Conservation (phyloP, 1,140 invertebrate genomes). For the Agrilus planipennis region DNA sequence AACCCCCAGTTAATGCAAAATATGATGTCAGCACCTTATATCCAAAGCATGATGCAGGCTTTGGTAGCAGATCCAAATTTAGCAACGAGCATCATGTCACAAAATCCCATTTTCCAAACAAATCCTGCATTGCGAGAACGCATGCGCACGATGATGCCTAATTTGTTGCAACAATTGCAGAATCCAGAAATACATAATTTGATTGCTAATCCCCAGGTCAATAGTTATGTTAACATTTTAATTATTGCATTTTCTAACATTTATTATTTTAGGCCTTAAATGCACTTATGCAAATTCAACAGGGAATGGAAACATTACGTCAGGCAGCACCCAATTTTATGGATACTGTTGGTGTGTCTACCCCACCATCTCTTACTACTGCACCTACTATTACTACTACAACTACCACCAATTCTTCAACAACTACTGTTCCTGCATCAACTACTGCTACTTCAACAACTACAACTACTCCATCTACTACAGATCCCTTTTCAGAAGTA, state of each 20-base stretch:
- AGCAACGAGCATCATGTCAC: slow-evolving; percentile 63
- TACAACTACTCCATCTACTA: slow-evolving; percentile 25
- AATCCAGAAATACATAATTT: slow-evolving; percentile 88
- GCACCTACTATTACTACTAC: slow-evolving; percentile 27
- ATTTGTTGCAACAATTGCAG: slow-evolving; percentile 80
- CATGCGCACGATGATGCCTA: slow-evolving; percentile 78
- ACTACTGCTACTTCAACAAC: slow-evolving; percentile 34
- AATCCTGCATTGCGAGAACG: slow-evolving; percentile 87
- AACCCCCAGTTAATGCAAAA: slow-evolving; percentile 84
- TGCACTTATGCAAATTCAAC: slow-evolving; percentile 92
- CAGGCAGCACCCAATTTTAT: slow-evolving; percentile 70
- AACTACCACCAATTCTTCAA: slow-evolving; percentile 29
- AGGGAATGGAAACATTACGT: slow-evolving; percentile 83
- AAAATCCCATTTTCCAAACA: slow-evolving; percentile 76
- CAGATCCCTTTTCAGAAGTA: slow-evolving; percentile 34
- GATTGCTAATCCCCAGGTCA: slow-evolving; percentile 76
- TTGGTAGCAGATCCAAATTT: slow-evolving; percentile 76
- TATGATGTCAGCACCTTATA: slow-evolving; percentile 71
- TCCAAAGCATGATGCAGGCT: slow-evolving; percentile 76
- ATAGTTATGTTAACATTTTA: slow-evolving; percentile 1
- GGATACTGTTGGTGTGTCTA: slow-evolving; percentile 22
- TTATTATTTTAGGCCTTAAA: slow-evolving; percentile 58
- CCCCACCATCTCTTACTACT: slow-evolving; percentile 34
- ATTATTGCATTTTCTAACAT: background rate
- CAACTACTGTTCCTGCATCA: slow-evolving; percentile 28